phyloP scores from a whole-genome alignment of 1,140 invertebrate species.

The Drosophila subobscura region DNA sequence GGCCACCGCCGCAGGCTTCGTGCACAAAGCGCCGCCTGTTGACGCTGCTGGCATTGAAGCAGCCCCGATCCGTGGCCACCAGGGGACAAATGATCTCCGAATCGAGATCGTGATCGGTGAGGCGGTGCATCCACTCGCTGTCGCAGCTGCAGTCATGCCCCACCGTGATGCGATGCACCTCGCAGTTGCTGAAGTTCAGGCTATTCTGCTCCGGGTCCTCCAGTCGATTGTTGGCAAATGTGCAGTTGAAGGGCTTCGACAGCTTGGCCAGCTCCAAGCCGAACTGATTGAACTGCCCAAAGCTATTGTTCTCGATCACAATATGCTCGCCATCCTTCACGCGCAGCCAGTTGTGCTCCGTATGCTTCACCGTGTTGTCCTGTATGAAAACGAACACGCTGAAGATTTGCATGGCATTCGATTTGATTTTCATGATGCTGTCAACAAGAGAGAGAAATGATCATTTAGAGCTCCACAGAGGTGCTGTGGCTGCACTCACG shows the following conservation, averaged over 20 bases:
- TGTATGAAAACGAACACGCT: constrained; percentile 49
- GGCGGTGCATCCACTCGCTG: constrained; percentile 30
- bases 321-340: constrained; percentile 53
- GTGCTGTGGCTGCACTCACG: constrained; percentile 41
- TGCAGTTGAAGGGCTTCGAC: constrained; percentile 45
- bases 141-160: constrained; percentile 58
- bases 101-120: constrained; percentile 63
- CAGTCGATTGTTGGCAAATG: constrained; percentile 68
- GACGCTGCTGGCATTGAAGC: constrained; percentile 66
- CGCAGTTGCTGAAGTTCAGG: constrained; percentile 69
- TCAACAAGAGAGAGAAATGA: background rate
- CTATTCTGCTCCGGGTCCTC: constrained; percentile 46
- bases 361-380: constrained; percentile 53
- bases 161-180: constrained; percentile 49
- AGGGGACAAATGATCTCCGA: constrained; percentile 70
- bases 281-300: constrained; percentile 49
- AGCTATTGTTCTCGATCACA: constrained; percentile 63
- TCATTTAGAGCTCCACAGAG: background rate
- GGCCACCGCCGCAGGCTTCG: constrained; percentile 62
- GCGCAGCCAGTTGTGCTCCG: constrained; percentile 63
- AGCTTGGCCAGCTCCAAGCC: constrained; percentile 48
- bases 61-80: constrained; percentile 22
- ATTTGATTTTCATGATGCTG: constrained; percentile 68
- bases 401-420: constrained; percentile 57
- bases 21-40: constrained; percentile 54